phyloP scores from a whole-genome alignment of 2,113 vertebrate genomes.

The Ciconia stormi region DNA sequence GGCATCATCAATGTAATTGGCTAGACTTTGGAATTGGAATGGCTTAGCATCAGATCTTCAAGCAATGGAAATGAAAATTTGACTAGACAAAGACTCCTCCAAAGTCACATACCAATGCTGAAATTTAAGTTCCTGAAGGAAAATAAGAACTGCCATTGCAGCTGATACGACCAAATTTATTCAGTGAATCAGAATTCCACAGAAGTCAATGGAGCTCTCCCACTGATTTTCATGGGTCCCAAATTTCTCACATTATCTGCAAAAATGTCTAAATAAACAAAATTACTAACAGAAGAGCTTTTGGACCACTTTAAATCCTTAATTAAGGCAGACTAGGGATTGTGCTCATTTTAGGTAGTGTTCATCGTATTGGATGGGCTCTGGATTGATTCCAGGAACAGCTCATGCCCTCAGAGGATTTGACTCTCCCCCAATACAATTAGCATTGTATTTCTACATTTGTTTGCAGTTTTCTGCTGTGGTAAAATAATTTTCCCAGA shows the following conservation, averaged over 20 bases:
- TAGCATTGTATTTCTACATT: neutral
- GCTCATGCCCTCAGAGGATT: neutral
- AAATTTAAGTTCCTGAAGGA: neutral
- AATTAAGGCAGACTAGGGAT: neutral
- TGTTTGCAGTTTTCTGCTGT: neutral
- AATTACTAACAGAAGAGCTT: neutral
- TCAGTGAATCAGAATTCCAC: neutral
- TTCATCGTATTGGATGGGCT: neutral
- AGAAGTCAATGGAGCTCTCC: neutral
- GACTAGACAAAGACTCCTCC: neutral
- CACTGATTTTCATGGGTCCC: neutral
- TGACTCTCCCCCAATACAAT: neutral
- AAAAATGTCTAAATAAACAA: neutral
- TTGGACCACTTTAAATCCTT: neutral
- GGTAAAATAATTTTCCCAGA: neutral
- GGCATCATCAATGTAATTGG: neutral
- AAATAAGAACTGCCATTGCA: neutral
- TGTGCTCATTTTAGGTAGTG: neutral
- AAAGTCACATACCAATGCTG: neutral
- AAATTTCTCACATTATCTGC: neutral
- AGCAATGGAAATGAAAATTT: neutral
- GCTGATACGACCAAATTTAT: neutral
- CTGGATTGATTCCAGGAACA: neutral
- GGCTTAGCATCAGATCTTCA: neutral
- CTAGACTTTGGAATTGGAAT: neutral